These are phyloP conservation scores for Craseonycteris thonglongyai DNA, from an alignment of 2,113 vertebrate species.

Conservation along the genomic window DNA sequence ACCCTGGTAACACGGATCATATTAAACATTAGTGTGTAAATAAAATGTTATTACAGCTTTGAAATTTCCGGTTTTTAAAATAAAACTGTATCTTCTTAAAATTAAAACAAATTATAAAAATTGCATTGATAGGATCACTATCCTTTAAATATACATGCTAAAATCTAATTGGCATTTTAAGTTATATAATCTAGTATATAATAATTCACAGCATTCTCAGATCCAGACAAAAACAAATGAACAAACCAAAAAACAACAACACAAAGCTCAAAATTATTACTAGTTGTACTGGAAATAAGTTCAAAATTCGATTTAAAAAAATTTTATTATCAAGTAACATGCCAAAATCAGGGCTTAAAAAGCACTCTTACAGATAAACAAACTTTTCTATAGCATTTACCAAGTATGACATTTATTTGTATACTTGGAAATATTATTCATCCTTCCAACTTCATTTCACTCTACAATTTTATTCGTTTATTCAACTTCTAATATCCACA, in stretches of 20 bases:
- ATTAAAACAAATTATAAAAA: neutral
- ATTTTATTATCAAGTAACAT: neutral
- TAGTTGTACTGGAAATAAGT: neutral
- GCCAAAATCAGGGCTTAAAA: neutral
- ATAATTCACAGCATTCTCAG: neutral
- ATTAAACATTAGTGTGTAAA: neutral
- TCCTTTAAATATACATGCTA: neutral
- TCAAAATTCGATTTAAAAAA: neutral
- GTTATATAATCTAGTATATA: neutral
- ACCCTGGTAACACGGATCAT: neutral
- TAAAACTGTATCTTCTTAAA: neutral
- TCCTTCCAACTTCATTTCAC: neutral
- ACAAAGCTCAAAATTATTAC: neutral
- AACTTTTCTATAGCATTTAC: neutral
- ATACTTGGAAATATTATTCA: neutral
- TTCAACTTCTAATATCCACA: neutral
- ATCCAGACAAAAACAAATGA: too few relatives aligned
- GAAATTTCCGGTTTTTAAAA: neutral
- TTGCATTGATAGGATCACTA: neutral
- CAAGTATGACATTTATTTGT: neutral
- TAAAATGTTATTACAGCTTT: neutral
- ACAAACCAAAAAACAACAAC: neutral
- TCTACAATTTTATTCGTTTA: neutral
- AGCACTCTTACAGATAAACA: neutral
- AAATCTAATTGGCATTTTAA: neutral